Base-by-base conservation (phyloP, 92 coral and sea anemone species). In the Porites rus region DNA sequence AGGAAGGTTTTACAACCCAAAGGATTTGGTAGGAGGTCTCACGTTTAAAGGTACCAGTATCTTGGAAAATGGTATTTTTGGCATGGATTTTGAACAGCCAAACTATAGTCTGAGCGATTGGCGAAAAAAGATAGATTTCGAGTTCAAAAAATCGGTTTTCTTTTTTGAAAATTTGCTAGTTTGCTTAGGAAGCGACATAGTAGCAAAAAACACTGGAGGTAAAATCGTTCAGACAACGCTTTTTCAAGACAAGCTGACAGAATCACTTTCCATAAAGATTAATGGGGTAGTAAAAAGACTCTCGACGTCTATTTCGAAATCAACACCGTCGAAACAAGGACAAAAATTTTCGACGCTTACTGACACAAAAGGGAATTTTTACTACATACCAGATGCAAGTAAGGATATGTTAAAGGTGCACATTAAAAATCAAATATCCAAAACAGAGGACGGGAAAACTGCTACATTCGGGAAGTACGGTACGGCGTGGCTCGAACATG, bases 291-390 rank as follows among this genome's bases (percentile, higher is more conserved):
- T 22, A 6, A 90, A 88, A 53, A 79, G 51, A 65, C 79, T 14
- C 1, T 31, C 69, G 54, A 65, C 10, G 14, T 28, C 63, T 50
- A 13, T 83, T 61, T 14, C 58, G 11, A 12, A 4, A 5, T 17
- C 86, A 8, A 8, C 70, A 28, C 8, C 77, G 25, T 8, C 38
- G 1, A 4, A 10, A 11, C 16, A 62, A 21, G 17, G 43, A 7
- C 10, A 8, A 5, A 7, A 12, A 1, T 21, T 59, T 18, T 64
- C 76, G 1, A 25, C 86, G 1, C 81, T 94, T 2, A 82, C 83
- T 38, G 98, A 94, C 50, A 80, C 94, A 14, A 92, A 92, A 74
- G 93, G 93, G 8, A 94, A 94, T 68, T 88, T 80, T 12, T 94
- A 90, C 79, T 89, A 80, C 70, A 73, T 94, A 18, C 95, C 95